These are phyloP conservation scores for Polyommatus icarus DNA, from an alignment of 2,888 invertebrate species.

Conservation along the genomic window DNA sequence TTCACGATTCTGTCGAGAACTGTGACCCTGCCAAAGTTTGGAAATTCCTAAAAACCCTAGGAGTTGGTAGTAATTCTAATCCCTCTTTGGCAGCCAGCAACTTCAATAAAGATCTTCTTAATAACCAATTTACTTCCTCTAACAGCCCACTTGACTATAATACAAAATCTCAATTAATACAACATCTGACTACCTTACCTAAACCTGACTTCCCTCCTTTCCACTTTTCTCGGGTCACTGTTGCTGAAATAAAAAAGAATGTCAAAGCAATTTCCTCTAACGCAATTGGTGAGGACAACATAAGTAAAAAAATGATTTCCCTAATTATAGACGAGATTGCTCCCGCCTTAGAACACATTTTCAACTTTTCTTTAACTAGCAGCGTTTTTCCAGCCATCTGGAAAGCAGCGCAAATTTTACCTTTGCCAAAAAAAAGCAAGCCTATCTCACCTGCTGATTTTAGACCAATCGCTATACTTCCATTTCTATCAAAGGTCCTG, in stretches of 20 bases:
- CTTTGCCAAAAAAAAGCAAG: no score
- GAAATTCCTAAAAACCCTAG: constrained; percentile 2
- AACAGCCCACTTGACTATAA: not conserved
- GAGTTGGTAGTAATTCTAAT: constrained; percentile 16
- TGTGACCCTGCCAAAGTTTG: constrained; percentile 14
- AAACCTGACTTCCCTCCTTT: not conserved
- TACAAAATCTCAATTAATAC: not conserved
- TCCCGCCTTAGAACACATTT: no score
- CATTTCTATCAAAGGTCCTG: no score
- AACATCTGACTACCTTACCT: not conserved
- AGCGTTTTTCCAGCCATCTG: no score
- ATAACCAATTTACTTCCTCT: not conserved
- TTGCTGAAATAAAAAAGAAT: not conserved
- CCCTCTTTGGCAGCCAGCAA: not conserved
- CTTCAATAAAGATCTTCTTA: not conserved
- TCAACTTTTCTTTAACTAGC: no score
- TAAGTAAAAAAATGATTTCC: no score
- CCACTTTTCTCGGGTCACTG: not conserved
- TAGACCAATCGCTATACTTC: no score
- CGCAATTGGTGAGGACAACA: no score
- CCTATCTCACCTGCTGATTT: no score
- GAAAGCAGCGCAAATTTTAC: no score
- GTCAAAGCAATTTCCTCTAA: no score
- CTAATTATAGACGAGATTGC: no score
- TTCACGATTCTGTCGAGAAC: not conserved